A percentile compares a stretch with the other conserved stretches of the same genome.
Conservation (phyloP, 2,113 vertebrate genomes). For the Callipepla squamata region DNA sequence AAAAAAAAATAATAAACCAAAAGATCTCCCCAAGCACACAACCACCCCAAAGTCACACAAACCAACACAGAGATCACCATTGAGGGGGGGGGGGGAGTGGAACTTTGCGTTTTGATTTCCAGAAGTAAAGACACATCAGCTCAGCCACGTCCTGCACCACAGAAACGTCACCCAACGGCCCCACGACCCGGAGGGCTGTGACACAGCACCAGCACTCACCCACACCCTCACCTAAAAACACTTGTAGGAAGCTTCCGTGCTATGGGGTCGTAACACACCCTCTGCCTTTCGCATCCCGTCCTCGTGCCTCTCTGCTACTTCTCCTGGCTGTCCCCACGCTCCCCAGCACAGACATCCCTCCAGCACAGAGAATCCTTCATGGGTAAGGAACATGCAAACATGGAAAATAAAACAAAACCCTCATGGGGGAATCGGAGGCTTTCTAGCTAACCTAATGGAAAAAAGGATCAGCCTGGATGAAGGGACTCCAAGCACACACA, state of each 20-base stretch:
- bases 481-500: background rate
- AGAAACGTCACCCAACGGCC: background rate
- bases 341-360: background rate
- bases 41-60: background rate
- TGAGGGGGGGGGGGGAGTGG: background rate
- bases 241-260: background rate
- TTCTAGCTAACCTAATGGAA: background rate
- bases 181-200: background rate
- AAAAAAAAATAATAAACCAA: background rate
- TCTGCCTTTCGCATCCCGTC: background rate
- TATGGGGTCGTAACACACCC: background rate
- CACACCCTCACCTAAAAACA: too few species aligned
- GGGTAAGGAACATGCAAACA: background rate
- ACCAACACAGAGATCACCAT: background rate
- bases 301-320: background rate
- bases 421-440: background rate
- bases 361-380: background rate
- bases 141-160: conserved; percentile 20
- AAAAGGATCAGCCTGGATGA: background rate
- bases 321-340: background rate
- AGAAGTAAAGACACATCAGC: background rate
- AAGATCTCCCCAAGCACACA: conserved; percentile 6
- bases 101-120: background rate
- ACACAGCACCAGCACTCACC: background rate
- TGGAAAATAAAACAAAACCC: too few species aligned